Base-by-base conservation (phyloP, 2,113 vertebrate genomes). In the Manacus vitellinus region DNA sequence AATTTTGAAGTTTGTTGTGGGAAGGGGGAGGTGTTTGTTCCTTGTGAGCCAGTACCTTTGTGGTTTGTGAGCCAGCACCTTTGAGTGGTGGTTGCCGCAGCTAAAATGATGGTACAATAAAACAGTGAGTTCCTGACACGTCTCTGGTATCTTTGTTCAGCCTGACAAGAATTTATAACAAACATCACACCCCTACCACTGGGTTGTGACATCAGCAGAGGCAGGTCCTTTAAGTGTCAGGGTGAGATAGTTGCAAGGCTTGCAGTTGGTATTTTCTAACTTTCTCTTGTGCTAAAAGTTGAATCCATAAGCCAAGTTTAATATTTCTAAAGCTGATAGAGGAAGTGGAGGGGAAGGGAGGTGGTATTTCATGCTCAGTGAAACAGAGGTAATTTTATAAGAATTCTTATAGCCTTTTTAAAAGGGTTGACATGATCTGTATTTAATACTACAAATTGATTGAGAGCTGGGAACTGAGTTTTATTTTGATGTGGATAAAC, bases 171-270 rank as follows among this genome's bases (percentile, higher is more conserved):
- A 54, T 55, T 83, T 83, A 5, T 46, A 55, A 15, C n/a, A 74
- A 21, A 47, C 13, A 62, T 25, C 3, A 13, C 10, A 3, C 37
- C 61, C 23, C 5, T 35, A 9, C 16, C 24, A 14, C 17, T 30
- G 28, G 61, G 6, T 30, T 0, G 0, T 59, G 52, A 39, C 24
- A 27, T 41, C 28, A 46, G 14, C 3, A 4, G 16, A 75, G 44
- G 28, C 22, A 49, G 19, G 28, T 76, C 31, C 37, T 49, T 12
- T 30, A 35, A 83, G 39, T 56, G 30, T 84, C 28, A n/a, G 44
- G 12, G 17, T 44, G 49, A 55, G 49, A 47, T 13, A 85, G 52
- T 20, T 92, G 22, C 30, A 85, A 79, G 43, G 41, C 30, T 89
- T 67, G 37, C 47, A 47, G 27, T 47, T 89, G 41, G 31, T 44